These are phyloP conservation scores for Platerodrilus igneus DNA, from an alignment of 2,888 invertebrate species.

Conservation along the genomic window DNA sequence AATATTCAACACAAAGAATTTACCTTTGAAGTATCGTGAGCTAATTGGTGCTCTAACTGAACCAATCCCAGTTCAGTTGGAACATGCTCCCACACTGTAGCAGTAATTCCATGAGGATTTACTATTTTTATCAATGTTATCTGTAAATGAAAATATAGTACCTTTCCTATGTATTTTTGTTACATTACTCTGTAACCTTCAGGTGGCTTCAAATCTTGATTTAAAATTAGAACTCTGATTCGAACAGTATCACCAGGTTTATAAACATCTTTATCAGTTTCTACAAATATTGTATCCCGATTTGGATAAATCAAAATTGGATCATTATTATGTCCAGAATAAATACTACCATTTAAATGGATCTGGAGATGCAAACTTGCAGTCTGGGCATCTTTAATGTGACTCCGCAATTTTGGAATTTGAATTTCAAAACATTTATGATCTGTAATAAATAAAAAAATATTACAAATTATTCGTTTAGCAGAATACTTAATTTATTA, in stretches of 20 bases:
- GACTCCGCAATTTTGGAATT: constrained; percentile 32
- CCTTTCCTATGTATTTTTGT: not conserved
- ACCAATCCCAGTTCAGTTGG: constrained; percentile 58
- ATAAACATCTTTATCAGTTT: constrained; percentile 55
- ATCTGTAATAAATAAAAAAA: too few relatives aligned
- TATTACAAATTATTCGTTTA: not conserved
- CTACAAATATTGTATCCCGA: constrained; percentile 50
- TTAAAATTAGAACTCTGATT: constrained; percentile 51
- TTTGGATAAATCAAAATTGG: constrained; percentile 43
- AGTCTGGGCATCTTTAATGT: constrained; percentile 34
- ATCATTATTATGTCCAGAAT: constrained; percentile 40
- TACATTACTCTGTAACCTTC: constrained; percentile 31
- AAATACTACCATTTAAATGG: constrained; percentile 33
- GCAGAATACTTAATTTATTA: not conserved
- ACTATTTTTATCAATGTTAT: constrained; percentile 62
- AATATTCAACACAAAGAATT: too few relatives aligned
- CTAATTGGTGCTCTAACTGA: constrained; percentile 47
- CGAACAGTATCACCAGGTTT: constrained; percentile 55
- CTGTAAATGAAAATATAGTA: constrained; percentile 42
- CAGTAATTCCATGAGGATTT: constrained; percentile 60
- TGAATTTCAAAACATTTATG: constrained; percentile 40
- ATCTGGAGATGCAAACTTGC: constrained; percentile 40
- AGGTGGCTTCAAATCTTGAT: constrained; percentile 50
- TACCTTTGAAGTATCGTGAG: constrained; percentile 40
- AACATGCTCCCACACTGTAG: constrained; percentile 60